Evolutionary conservation across 53 echinoderm and acorn worm genomes (phyloP).

Genomic region (Antedon mediterranea): DNA sequence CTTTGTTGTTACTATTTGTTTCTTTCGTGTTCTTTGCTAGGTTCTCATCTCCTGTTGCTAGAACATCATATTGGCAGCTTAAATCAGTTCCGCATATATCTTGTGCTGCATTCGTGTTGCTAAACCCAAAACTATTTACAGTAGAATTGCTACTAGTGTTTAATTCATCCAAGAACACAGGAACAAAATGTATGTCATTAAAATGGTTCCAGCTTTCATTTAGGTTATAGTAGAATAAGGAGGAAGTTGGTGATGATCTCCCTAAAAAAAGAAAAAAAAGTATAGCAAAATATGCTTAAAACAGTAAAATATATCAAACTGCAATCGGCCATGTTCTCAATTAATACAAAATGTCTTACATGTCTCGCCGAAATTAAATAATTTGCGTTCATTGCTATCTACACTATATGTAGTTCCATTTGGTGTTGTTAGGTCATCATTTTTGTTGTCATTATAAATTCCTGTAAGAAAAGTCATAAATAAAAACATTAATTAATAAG

Average conservation of each 20-base stretch:
- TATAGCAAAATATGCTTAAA: background rate
- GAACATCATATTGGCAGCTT: conserved; percentile 56
- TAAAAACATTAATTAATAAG: too few species aligned
- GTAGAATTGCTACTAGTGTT: conserved; percentile 9
- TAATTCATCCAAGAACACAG: conserved; percentile 53
- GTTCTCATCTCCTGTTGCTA: conserved; percentile 30
- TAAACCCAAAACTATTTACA: conserved; percentile 10
- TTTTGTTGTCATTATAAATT: conserved; percentile 55
- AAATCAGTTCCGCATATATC: conserved; percentile 29
- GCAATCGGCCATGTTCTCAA: background rate
- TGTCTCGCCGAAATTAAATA: conserved; percentile 58
- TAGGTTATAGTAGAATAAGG: conserved; percentile 41
- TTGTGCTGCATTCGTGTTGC: conserved; percentile 4
- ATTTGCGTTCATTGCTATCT: conserved; percentile 20
- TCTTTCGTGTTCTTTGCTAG: conserved; percentile 24
- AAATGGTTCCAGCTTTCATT: conserved; percentile 25
- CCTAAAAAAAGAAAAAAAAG: conserved; percentile 21
- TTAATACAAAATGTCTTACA: conserved; percentile 17
- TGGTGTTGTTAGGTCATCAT: conserved; percentile 48
- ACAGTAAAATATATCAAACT: background rate
- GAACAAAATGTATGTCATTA: conserved; percentile 44
- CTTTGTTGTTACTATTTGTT: conserved; percentile 9
- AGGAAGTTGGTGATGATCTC: conserved; percentile 31
- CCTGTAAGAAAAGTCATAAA: conserved; percentile 32
- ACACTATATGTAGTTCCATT: conserved; percentile 28